phyloP scores from a whole-genome alignment of 2,797 vertebrate species.

The Acanthopagrus latus region DNA sequence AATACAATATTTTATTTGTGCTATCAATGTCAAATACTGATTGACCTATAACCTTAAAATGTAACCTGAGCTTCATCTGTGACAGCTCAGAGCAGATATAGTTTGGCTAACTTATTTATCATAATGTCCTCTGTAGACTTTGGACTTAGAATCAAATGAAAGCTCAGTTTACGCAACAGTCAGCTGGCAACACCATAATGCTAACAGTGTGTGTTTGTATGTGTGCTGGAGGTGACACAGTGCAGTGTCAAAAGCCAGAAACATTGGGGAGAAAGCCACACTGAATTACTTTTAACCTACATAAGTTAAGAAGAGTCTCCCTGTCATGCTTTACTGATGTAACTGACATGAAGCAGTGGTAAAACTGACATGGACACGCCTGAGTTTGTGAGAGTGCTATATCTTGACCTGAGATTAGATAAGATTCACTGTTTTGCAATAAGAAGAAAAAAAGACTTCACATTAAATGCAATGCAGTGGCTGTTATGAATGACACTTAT shows the following conservation, averaged over 20 bases:
- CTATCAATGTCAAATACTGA: not conserved
- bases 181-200: constrained; percentile 6
- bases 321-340: not conserved
- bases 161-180: not conserved
- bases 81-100: constrained; percentile 2
- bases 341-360: constrained; percentile 8
- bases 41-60: not conserved
- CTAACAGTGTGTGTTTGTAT: constrained; percentile 21
- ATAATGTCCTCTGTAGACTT: constrained; percentile 33
- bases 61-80: not conserved
- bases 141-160: constrained; percentile 8
- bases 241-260: not conserved
- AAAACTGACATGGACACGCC: not conserved
- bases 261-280: not conserved
- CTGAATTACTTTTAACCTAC: constrained; percentile 26
- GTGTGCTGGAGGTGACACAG: constrained; percentile 25
- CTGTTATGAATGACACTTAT: not conserved
- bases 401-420: constrained; percentile 22
- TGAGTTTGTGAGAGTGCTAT: not conserved
- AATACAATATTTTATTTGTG: too few relatives aligned
- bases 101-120: not conserved
- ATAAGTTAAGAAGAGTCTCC: not conserved
- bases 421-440: not conserved
- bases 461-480: not conserved
- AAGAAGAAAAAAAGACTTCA: not conserved